Evolutionary conservation across 30 jellyfish, hydroid and myxozoan genomes (phyloP).

Genomic region (Pseudorhiza aurosa): DNA sequence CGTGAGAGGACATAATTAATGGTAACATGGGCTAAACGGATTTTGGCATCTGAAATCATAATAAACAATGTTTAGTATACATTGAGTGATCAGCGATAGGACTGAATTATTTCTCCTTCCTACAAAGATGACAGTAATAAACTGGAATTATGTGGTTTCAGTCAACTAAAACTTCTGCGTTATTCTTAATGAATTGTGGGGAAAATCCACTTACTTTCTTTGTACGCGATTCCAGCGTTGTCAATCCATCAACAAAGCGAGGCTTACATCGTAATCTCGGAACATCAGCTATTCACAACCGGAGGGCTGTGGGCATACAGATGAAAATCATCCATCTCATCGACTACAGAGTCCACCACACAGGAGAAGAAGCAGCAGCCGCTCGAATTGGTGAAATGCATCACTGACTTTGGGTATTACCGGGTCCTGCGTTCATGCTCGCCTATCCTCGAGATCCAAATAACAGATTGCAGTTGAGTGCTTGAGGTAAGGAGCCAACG

Average conservation of each 20-base stretch:
- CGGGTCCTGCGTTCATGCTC: no score
- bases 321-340: no score
- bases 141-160: conserved; percentile 57
- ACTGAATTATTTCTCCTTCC: conserved; percentile 7
- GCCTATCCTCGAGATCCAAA: no score
- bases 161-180: conserved; percentile 16
- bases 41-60: conserved; percentile 28
- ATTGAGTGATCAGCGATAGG: conserved; percentile 37
- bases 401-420: no score
- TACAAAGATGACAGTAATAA: conserved; percentile 16
- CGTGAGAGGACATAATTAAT: conserved; percentile 21
- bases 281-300: no score
- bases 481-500: no score
- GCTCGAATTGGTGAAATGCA: no score
- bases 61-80: conserved; percentile 16
- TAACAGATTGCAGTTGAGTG: no score
- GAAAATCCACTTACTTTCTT: conserved; percentile 46
- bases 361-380: no score
- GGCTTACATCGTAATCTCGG: background rate
- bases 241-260: conserved; percentile 4
- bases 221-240: conserved; percentile 26
- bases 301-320: no score
- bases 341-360: no score
- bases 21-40: conserved; percentile 53
- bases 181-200: conserved; percentile 44